Evolutionary conservation across 1,140 invertebrate genomes (phyloP), one percentile per base, ranked within the genome.

Genomic region (Magallana gigas): DNA sequence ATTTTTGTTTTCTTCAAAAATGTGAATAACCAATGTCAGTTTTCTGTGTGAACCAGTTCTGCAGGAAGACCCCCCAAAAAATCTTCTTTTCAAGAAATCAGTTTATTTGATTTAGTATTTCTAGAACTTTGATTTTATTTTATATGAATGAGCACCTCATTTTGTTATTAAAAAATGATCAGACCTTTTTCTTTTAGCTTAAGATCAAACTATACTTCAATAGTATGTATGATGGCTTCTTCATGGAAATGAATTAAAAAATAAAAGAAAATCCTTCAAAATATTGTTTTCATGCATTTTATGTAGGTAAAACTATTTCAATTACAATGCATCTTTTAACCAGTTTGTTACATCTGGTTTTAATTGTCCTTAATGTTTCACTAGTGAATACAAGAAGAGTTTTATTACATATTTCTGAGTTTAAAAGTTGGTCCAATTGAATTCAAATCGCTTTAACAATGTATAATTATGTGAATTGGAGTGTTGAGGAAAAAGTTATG

Each of bases 191-290:
- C 36, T 76, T 76, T 76, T 76, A 76, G 68, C 68, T 76, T 76
- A 76, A 76, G 68, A 76, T 76, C 68, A 76, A 76, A 76, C 68
- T 36, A 48, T 48, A 76, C 68, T 76, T 76, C 68, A 76, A 11
- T 76, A 23, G 68, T 76, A 76, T 76, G 68, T 76, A 76, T 76
- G 18, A 76, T 76, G 68, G 68, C 68, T 76, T 76, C 23, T 76
- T 76, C 68, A 76, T 76, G 68, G 36, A 76, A 76, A 76, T 23
- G 23, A 76, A 76, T 29, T 76, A 76, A 76, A 48, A 76, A 62
- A 76, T 29, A 11, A 76, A 9, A 76, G 68, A 76, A 76, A 76
- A 76, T 76, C 68, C 9, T 36, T 36, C 11, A 8, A 71, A 36
- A 29, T 48, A 48, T 48, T 48, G 36, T 48, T 48, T 48, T 48